These are phyloP conservation scores for Drosophila setosimentum DNA, from an alignment of 2,888 invertebrate genomes.

Conservation along the genomic window DNA sequence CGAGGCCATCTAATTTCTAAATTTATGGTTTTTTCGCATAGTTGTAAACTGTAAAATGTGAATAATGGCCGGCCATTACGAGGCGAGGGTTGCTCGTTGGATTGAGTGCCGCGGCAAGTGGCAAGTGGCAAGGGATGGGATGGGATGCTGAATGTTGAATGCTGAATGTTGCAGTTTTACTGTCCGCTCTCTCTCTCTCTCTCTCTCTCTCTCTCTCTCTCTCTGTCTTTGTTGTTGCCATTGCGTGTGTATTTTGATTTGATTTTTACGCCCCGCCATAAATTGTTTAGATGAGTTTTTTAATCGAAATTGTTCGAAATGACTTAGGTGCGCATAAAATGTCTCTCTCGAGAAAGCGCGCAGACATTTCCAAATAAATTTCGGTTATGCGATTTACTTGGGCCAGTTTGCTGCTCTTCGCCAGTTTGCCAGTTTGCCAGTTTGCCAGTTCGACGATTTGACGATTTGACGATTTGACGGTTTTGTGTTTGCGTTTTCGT, in stretches of 20 bases:
- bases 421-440: constrained; percentile 7
- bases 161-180: constrained; percentile 83
- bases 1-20: constrained; percentile 71
- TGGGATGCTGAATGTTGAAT: constrained; percentile 62
- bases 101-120: constrained; percentile 5
- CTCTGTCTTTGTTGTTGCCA: constrained; percentile 1
- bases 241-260: constrained; percentile 80
- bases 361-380: constrained; percentile 69
- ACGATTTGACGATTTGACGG: constrained; percentile 15
- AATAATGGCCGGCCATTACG: constrained; percentile 54
- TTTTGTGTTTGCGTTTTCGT: constrained; percentile 14
- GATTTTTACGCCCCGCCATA: constrained; percentile 83
- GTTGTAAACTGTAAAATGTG: constrained; percentile 83
- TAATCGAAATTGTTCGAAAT: constrained; percentile 81
- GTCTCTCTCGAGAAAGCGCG: constrained; percentile 65
- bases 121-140: too few relatives aligned
- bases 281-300: constrained; percentile 84
- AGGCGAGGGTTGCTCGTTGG: constrained; percentile 44
- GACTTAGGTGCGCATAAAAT: constrained; percentile 82
- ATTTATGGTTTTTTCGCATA: constrained; percentile 81
- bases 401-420: constrained; percentile 39
- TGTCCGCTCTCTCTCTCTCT: constrained; percentile 31
- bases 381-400: constrained; percentile 63
- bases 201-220: constrained; percentile 11
- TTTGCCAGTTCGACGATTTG: not conserved